A percentile compares a stretch with the other conserved stretches of the same genome.
Conservation (phyloP, 2,797 vertebrate species). For the Tragelaphus oryx region DNA sequence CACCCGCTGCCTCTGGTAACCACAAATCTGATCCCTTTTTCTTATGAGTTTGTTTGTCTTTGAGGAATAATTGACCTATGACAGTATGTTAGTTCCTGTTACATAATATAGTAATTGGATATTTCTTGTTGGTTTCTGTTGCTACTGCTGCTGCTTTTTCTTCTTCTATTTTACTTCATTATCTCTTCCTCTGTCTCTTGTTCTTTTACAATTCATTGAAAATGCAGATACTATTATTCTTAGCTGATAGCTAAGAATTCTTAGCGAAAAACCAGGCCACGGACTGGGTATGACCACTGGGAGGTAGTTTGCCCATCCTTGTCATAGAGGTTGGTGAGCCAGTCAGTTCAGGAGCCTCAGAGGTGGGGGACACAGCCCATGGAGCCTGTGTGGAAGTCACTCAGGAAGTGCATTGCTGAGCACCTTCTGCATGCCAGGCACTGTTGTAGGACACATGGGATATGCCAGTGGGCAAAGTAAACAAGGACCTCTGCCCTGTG, state of each 20-base stretch:
- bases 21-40: neutral
- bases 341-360: neutral
- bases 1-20: neutral
- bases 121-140: neutral
- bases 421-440: fast-evolving
- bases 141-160: neutral
- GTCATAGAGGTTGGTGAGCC: neutral
- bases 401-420: neutral
- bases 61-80: neutral
- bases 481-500: neutral
- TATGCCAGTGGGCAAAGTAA: neutral
- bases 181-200: neutral
- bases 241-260: neutral
- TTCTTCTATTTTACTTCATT: neutral
- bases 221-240: neutral
- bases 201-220: neutral
- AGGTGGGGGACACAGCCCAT: too few relatives aligned
- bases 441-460: neutral
- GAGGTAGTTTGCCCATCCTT: neutral
- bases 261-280: neutral
- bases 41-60: neutral
- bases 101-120: neutral
- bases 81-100: neutral
- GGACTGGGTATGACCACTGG: neutral
- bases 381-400: neutral